Conservation (phyloP, 37 sponge, comb jelly and placozoan species). For the Theonella swinhoei region DNA sequence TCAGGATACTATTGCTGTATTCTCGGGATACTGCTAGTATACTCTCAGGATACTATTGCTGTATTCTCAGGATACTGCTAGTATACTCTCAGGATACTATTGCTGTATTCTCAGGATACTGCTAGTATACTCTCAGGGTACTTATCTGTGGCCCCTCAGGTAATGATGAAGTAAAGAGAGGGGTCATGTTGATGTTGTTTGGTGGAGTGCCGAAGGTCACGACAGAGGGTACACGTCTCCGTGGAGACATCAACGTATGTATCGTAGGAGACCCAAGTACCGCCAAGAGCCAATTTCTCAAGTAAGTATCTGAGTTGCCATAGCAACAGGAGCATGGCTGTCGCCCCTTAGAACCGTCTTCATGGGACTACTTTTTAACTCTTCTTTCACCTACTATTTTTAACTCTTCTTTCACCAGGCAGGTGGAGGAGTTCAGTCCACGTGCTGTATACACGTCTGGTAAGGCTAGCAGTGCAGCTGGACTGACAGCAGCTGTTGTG, state of each 20-base stretch:
- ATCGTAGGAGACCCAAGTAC: conserved; percentile 99
- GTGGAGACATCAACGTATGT: conserved; percentile 99
- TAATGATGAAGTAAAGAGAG: conserved; percentile 99
- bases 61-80: neutral
- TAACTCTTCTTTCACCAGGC: conserved; percentile 46
- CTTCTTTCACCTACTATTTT: neutral
- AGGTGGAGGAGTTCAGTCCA: conserved; percentile 96
- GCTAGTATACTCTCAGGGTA: neutral
- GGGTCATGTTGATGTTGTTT: conserved; percentile 97
- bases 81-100: neutral
- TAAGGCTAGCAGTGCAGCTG: conserved; percentile 97
- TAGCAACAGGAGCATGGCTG: too few species aligned
- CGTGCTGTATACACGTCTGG: conserved; percentile 97
- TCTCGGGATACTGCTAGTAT: too few species aligned
- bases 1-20: too few species aligned
- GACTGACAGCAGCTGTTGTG: conserved; percentile 99
- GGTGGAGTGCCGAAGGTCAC: conserved; percentile 98
- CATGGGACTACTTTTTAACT: neutral
- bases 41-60: neutral
- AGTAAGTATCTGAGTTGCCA: conserved; percentile 38
- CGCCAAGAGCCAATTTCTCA: conserved; percentile 98
- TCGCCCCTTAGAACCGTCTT: neutral
- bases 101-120: neutral
- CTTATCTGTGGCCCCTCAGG: too few species aligned
- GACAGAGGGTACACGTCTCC: conserved; percentile 90